Evolutionary conservation across 1,140 invertebrate species (phyloP).

Genomic region (Saxidomus purpurata): DNA sequence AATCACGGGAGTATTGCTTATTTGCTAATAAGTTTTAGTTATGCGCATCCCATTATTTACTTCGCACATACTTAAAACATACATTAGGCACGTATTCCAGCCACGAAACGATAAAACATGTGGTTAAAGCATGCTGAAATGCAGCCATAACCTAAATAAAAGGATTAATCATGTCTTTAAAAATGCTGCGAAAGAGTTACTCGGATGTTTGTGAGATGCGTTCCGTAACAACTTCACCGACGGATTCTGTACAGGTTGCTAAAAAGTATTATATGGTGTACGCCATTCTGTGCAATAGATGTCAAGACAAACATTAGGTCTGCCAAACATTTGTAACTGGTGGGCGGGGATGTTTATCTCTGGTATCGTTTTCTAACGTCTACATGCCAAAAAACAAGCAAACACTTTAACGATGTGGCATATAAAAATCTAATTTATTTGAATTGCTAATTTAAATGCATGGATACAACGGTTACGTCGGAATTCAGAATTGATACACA

Average conservation of each 20-base stretch:
- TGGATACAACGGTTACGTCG: background rate
- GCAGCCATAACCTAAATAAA: no score
- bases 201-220: background rate
- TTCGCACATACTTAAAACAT: no score
- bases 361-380: slow-evolving; percentile 33
- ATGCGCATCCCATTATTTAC: no score
- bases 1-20: no score
- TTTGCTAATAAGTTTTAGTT: no score
- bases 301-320: background rate
- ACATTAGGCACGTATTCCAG: no score
- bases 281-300: background rate
- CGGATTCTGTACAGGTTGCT: background rate
- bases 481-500: background rate
- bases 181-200: background rate
- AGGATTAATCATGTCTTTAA: no score
- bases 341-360: slow-evolving; percentile 26
- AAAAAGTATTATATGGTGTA: background rate
- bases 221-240: background rate
- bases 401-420: slow-evolving; percentile 24
- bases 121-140: no score
- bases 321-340: background rate
- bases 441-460: slow-evolving; percentile 27
- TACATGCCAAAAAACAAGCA: slow-evolving; percentile 35
- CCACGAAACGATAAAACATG: no score
- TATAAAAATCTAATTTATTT: slow-evolving; percentile 41